phyloP scores from a whole-genome alignment of 2,113 vertebrate genomes.

The Trogon surrucura region DNA sequence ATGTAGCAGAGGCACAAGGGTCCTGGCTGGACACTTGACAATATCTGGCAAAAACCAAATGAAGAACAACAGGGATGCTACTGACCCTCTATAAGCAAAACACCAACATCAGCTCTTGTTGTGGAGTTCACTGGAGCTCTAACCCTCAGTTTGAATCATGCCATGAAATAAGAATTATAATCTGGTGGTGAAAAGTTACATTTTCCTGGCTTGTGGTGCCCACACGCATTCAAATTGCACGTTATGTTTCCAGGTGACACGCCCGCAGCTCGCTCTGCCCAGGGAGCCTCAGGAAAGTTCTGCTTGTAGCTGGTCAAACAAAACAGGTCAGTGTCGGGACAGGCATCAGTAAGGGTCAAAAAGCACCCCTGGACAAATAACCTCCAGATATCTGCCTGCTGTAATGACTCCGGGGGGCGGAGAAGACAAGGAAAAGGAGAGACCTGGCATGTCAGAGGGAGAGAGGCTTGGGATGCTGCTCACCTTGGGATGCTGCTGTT shows the following conservation, averaged over 20 bases:
- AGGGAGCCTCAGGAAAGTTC: not conserved
- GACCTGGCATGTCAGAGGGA: not conserved
- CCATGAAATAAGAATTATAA: not conserved
- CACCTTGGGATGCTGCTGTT: too few relatives aligned
- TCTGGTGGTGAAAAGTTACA: too few relatives aligned
- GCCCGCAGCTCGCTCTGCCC: fast-evolving
- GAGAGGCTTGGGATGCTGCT: not conserved
- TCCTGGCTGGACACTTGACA: not conserved
- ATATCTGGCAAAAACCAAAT: not conserved
- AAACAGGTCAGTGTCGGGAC: not conserved
- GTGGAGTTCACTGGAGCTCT: not conserved
- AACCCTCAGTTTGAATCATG: too few relatives aligned
- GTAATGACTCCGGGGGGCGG: too few relatives aligned
- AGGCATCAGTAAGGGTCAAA: not conserved
- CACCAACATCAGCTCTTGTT: fast-evolving
- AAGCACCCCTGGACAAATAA: too few relatives aligned
- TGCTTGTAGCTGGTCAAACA: too few relatives aligned
- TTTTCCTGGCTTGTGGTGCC: not conserved
- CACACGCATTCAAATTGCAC: fast-evolving
- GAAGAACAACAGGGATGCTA: not conserved
- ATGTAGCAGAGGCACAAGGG: not conserved
- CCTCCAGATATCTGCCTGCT: not conserved
- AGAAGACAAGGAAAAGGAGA: not conserved
- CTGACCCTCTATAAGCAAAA: not conserved
- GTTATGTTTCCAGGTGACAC: not conserved